Evolutionary conservation across 2,797 vertebrate species (phyloP).

Genomic region (Darevskia mixta): DNA sequence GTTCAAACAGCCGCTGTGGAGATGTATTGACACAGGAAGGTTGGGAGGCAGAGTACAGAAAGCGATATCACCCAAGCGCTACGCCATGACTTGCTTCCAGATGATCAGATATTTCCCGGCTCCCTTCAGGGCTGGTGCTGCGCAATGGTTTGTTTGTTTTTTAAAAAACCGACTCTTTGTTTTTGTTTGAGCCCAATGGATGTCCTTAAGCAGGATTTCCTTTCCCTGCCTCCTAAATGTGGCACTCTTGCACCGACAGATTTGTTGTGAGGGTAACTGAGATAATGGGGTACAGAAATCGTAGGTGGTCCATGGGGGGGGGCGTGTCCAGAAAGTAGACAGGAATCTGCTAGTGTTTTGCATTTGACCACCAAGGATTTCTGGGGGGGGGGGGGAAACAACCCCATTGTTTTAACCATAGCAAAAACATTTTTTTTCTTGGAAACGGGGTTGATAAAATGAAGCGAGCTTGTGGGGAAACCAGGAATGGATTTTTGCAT

Average conservation of each 20-base stretch:
- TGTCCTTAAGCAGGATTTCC: no score
- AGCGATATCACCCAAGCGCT: slow-evolving; percentile 31
- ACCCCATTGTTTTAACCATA: neutral
- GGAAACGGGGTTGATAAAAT: neutral
- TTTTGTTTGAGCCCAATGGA: no score
- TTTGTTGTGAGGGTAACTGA: no score
- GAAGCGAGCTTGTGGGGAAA: no score
- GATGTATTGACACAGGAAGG: slow-evolving; percentile 62
- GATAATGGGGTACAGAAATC: neutral
- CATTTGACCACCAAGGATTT: neutral
- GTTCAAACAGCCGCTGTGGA: slow-evolving; percentile 61
- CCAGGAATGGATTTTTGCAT: no score
- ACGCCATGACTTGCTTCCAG: slow-evolving; percentile 36
- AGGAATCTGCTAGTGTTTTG: neutral
- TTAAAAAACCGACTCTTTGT: no score
- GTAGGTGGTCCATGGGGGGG: neutral
- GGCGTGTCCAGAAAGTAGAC: neutral
- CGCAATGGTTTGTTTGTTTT: neutral
- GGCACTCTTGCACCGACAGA: neutral
- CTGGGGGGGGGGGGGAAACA: no score
- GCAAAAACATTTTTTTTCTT: neutral
- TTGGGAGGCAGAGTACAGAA: slow-evolving; percentile 41
- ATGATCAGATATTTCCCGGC: slow-evolving; percentile 4
- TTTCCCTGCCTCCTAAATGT: neutral
- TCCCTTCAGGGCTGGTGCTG: neutral